Conservation (phyloP, 2,113 vertebrate species). For the Chinchilla lanigera region DNA sequence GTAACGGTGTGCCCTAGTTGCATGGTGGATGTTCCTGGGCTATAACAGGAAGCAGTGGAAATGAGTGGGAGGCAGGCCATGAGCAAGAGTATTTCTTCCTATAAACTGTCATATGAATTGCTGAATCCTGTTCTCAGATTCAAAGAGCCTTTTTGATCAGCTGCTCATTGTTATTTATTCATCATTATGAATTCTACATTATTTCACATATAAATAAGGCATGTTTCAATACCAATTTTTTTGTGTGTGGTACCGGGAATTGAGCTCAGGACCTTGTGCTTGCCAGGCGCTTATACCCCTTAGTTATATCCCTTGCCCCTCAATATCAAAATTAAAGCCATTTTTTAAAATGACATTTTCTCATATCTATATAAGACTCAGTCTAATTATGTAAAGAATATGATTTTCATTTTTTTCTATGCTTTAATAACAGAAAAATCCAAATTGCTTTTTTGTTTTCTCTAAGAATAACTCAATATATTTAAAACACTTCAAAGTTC, state of each 20-base stretch:
- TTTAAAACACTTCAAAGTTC: not conserved
- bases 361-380: not conserved
- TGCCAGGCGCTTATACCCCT: too few relatives aligned
- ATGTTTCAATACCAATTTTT: not conserved
- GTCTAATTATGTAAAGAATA: not conserved
- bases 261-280: too few relatives aligned
- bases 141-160: not conserved
- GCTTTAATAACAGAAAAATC: constrained; percentile 36
- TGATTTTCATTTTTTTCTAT: constrained; percentile 22
- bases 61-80: not conserved
- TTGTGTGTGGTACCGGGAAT: too few relatives aligned
- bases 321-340: constrained; percentile 45
- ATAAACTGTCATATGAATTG: not conserved
- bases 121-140: not conserved
- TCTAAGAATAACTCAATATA: not conserved
- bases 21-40: not conserved
- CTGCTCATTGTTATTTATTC: not conserved
- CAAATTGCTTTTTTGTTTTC: constrained; percentile 9
- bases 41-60: not conserved
- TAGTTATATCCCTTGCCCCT: too few relatives aligned
- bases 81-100: not conserved
- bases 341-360: constrained; percentile 13
- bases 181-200: not conserved
- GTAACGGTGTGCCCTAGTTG: not conserved
- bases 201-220: constrained; percentile 18